A percentile compares a stretch with the other conserved stretches of the same genome.
Evolutionary conservation across 1,140 invertebrate species (phyloP).

Genomic region (Plodia interpunctella): DNA sequence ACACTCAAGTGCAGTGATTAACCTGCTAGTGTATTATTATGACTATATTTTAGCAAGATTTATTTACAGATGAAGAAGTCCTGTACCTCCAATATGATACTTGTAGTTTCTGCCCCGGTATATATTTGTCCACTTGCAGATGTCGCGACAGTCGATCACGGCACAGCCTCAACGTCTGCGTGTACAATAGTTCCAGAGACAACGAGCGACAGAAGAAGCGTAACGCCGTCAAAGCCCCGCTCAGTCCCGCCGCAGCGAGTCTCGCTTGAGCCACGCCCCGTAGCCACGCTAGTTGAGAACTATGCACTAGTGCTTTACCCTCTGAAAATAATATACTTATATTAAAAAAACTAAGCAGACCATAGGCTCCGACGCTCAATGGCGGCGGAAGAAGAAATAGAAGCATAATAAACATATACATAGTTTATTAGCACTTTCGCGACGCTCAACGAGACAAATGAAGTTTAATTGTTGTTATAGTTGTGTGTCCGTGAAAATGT

Average conservation of each 20-base stretch:
- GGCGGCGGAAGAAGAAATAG: no score
- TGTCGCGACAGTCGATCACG: slow-evolving; percentile 93
- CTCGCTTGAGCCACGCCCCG: slow-evolving; percentile 94
- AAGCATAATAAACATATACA: no score
- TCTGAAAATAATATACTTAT: slow-evolving; percentile 81
- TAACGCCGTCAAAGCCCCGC: slow-evolving; percentile 87
- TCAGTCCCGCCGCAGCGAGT: slow-evolving; percentile 89
- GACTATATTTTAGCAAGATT: not conserved
- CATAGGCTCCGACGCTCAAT: no score
- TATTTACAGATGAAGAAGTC: not conserved
- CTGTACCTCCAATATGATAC: slow-evolving; percentile 94
- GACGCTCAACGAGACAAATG: no score
- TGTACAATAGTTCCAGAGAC: slow-evolving; percentile 96
- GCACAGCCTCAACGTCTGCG: slow-evolving; percentile 93
- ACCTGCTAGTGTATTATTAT: no score
- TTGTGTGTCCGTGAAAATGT: no score
- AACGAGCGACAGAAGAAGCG: slow-evolving; percentile 97
- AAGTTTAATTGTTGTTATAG: no score
- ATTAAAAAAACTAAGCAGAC: no score
- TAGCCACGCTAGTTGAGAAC: slow-evolving; percentile 93
- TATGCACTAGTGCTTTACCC: slow-evolving; percentile 95
- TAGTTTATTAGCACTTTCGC: no score
- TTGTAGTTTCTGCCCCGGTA: slow-evolving; percentile 90
- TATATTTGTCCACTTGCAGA: slow-evolving; percentile 95
- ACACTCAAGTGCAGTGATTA: no score